Evolutionary conservation across 2,888 invertebrate species (phyloP).

Genomic region (Nemapogon koenigi): DNA sequence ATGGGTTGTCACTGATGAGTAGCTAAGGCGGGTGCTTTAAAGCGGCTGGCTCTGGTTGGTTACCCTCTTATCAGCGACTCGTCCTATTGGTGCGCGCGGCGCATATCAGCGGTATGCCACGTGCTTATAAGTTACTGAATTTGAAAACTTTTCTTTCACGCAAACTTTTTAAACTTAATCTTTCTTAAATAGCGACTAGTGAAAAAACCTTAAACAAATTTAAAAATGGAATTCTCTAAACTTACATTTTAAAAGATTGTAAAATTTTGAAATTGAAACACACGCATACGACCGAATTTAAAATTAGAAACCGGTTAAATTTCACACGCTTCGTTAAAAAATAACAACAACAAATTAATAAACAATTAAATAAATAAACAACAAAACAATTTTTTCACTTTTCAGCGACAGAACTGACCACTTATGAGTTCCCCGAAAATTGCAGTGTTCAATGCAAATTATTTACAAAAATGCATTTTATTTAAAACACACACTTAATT

Average conservation of each 20-base stretch:
- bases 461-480: constrained; percentile 31
- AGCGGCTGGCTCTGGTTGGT: constrained; percentile 41
- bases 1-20: constrained; percentile 58
- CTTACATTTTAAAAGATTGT: too few species aligned
- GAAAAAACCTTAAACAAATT: too few species aligned
- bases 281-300: too few species aligned
- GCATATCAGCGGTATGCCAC: constrained; percentile 57
- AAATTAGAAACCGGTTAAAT: too few species aligned
- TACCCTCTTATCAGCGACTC: constrained; percentile 42
- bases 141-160: constrained; percentile 3
- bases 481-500: not conserved
- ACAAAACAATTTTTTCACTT: constrained; percentile 35
- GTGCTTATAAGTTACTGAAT: constrained; percentile 55
- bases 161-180: not conserved
- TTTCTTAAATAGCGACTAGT: too few species aligned
- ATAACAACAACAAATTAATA: constrained; percentile 26
- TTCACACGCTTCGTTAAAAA: too few species aligned
- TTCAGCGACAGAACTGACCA: constrained; percentile 50
- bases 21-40: constrained; percentile 45
- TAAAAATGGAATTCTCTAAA: too few species aligned
- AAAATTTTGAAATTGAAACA: too few species aligned
- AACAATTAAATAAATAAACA: constrained; percentile 14
- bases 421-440: constrained; percentile 45
- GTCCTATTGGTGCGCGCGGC: constrained; percentile 42
- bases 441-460: constrained; percentile 56